Base-by-base conservation (phyloP, 2,113 vertebrate species). In the Cavia porcellus region DNA sequence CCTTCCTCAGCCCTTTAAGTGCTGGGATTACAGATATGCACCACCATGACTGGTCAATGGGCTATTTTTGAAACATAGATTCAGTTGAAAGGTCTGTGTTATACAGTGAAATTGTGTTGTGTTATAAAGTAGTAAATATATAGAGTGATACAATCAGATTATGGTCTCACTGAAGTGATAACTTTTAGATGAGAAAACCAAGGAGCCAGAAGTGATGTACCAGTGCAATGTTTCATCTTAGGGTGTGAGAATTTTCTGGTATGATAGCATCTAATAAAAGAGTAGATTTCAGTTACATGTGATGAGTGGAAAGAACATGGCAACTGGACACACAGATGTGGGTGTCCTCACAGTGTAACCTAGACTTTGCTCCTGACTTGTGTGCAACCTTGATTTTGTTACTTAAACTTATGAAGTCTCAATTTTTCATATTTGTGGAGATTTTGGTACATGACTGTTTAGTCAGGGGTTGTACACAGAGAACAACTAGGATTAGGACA, bases 361-460 rank as follows among this genome's bases (percentile, higher is more conserved):
- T 32, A 0, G 84, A 55, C 55, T 32, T 64, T 66, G 15, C 47
- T 68, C 22, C 66, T 87, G 32, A 8, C n/a, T 1, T 2, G 47
- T 19, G 11, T 20, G 59, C 17, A 47, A 52, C 38, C 50, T 87
- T 55, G 68, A 12, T 30, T 52, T 50, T 82, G 9, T 17, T 72
- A 15, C n/a, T 95, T 81, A n/a, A 50, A 77, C 59, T 89, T 66
- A 80, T 32, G 81, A 83, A 83, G 14, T 66, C 66, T 92, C 25
- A 7, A 15, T 12, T 86, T 92, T 87, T 94, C 57, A 42, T 24
- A 45, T 86, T 79, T 91, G 52, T 74, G 55, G 77, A 20, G 45
- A 42, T 85, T 94, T 86, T 92, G 50, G 75, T 86, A 55, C 20
- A 47, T 66, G 89, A 38, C 38, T 38, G 38, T 38, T 38, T 38